Evolutionary conservation across 2,888 invertebrate species (phyloP), one percentile per base, ranked within the genome.

Genomic region (Drosophila pegasa): DNA sequence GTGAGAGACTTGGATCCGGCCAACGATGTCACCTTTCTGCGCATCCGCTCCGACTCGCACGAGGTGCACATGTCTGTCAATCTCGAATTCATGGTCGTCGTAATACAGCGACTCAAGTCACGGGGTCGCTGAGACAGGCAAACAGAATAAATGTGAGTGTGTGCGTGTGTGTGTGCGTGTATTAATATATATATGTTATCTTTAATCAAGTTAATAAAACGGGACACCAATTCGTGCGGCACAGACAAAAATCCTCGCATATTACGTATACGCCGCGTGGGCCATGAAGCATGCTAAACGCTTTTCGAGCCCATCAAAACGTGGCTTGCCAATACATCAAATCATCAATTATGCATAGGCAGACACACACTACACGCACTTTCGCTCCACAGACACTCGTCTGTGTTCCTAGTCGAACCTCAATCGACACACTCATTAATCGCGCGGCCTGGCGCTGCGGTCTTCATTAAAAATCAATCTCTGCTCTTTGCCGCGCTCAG

Each of bases 1-100:
- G 86, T 86, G 8, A 59, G 89, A 7, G 86, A 86, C 35, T 45
- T 86, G 68, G 86, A 89, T 51, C 89, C 89, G 7, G 60, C 88
- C 2, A 87, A 86, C 27, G 86, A 89, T 25, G 66, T 82, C 1
- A 75, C 74, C 4, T 86, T 89, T 10, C 37, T 86, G 71, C 85
- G 86, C 2, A 54, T 86, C 25, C 87, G 88, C 2, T 79, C 89
- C 3, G 41, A 56, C 0, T 18, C 16, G 0, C 41, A 50, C 4
- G 86, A 86, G 43, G 57, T 87, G 12, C 75, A 89, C 45, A 61
- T 89, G 22, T 65, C 86, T 0, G 12, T 82, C 14, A 56, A 57
- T 2, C 1, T 27, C 0, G 75, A 82, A 0, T 89, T 89, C 12
- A 69, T 66, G 2, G 6, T 89, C 14, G 75, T 78, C 2, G 70